Conservation (phyloP, 2,797 vertebrate species). For the Phoxinus dragarum region DNA sequence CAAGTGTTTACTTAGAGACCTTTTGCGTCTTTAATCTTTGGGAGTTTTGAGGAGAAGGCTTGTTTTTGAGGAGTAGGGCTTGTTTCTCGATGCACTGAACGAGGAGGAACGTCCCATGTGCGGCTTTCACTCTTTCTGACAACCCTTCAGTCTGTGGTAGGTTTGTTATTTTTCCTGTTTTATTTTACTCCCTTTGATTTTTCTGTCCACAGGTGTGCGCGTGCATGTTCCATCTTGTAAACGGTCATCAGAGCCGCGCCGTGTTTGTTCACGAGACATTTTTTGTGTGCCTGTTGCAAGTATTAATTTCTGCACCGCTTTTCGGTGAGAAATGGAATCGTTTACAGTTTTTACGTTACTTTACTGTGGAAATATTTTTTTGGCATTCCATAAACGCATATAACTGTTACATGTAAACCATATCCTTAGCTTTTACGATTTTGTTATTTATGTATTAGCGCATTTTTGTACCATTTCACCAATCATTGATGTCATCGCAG, state of each 20-base stretch:
- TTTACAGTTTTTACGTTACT: slow-evolving; percentile 1
- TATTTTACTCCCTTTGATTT: slow-evolving; percentile 9
- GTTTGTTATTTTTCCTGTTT: slow-evolving; percentile 30
- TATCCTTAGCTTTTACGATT: neutral
- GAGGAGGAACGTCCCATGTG: slow-evolving; percentile 48
- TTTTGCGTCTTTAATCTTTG: slow-evolving; percentile 13
- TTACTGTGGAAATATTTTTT: neutral
- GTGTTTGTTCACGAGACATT: slow-evolving; percentile 16
- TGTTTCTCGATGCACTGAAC: slow-evolving; percentile 46
- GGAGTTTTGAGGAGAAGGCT: slow-evolving; percentile 38
- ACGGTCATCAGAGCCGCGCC: neutral
- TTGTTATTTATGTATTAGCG: neutral
- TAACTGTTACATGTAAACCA: neutral
- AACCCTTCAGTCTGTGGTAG: slow-evolving; percentile 12
- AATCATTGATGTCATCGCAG: neutral
- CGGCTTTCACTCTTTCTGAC: slow-evolving; percentile 47
- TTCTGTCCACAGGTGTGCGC: slow-evolving; percentile 55
- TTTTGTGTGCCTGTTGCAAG: neutral
- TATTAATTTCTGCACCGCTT: neutral
- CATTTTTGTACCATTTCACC: neutral
- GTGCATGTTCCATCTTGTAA: slow-evolving; percentile 22
- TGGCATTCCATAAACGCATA: neutral
- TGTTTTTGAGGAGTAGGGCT: slow-evolving; percentile 5
- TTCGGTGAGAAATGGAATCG: neutral
- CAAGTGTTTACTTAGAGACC: slow-evolving; percentile 12